phyloP scores from a whole-genome alignment of 2,113 vertebrate species.

The Cercopithecus mona region DNA sequence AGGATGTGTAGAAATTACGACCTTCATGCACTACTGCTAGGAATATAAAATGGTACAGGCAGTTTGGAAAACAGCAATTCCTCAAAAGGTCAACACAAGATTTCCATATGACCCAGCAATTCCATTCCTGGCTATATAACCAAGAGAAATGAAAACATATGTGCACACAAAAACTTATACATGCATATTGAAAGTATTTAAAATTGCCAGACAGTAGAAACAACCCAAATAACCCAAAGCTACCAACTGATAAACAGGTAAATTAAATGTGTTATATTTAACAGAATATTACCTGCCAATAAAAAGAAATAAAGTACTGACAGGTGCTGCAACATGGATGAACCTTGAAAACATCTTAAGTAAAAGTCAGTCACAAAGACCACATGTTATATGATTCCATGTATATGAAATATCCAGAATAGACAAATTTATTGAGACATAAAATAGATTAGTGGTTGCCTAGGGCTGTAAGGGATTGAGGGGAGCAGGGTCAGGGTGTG shows the following conservation, averaged over 20 bases:
- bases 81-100: not conserved
- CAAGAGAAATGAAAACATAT: not conserved
- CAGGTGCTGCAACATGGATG: not conserved
- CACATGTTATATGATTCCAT: not conserved
- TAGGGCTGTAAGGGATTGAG: not conserved
- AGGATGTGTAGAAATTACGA: not conserved
- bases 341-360: not conserved
- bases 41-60: not conserved
- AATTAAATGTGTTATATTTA: not conserved
- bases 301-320: not conserved
- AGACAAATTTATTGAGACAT: not conserved
- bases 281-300: not conserved
- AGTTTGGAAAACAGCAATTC: not conserved
- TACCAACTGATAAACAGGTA: not conserved
- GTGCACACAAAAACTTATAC: not conserved
- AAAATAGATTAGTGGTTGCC: not conserved
- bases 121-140: not conserved
- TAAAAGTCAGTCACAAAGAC: not conserved
- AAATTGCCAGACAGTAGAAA: not conserved
- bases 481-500: not conserved
- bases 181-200: not conserved
- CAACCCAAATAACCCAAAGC: not conserved
- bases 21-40: not conserved
- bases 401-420: not conserved
- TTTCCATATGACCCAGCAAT: not conserved